phyloP scores from a whole-genome alignment of 2,113 vertebrate species.

The Nicator chloris region DNA sequence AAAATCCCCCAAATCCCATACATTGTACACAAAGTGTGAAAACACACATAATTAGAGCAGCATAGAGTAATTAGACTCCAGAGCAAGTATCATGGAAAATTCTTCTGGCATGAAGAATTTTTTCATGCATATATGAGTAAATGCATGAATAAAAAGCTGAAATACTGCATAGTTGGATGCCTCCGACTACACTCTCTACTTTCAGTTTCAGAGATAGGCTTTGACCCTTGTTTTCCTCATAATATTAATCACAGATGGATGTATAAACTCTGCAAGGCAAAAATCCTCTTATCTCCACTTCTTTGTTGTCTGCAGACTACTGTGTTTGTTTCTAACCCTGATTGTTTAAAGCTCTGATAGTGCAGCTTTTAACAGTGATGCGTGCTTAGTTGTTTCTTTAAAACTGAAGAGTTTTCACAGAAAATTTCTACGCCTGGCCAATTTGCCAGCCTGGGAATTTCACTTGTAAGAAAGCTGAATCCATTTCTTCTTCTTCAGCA shows the following conservation, averaged over 20 bases:
- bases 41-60: not conserved
- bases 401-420: not conserved
- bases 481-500: not conserved
- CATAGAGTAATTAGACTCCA: not conserved
- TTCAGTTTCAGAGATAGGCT: not conserved
- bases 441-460: not conserved
- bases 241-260: slow-evolving; percentile 46
- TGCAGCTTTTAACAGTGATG: not conserved
- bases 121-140: not conserved
- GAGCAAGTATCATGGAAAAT: not conserved
- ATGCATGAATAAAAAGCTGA: not conserved
- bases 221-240: not conserved
- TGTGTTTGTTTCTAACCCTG: not conserved
- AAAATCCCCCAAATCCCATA: not conserved
- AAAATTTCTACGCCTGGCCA: not conserved
- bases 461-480: not conserved
- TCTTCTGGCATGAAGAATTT: not conserved
- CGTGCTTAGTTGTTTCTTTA: not conserved
- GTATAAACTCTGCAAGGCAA: slow-evolving; percentile 18
- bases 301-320: not conserved
- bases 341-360: not conserved
- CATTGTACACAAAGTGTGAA: not conserved
- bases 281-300: slow-evolving; percentile 58
- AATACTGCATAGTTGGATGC: not conserved
- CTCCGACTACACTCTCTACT: not conserved